These are phyloP conservation scores for Trichacis sp. DNA, from an alignment of 2,888 invertebrate genomes.

Conservation along the genomic window DNA sequence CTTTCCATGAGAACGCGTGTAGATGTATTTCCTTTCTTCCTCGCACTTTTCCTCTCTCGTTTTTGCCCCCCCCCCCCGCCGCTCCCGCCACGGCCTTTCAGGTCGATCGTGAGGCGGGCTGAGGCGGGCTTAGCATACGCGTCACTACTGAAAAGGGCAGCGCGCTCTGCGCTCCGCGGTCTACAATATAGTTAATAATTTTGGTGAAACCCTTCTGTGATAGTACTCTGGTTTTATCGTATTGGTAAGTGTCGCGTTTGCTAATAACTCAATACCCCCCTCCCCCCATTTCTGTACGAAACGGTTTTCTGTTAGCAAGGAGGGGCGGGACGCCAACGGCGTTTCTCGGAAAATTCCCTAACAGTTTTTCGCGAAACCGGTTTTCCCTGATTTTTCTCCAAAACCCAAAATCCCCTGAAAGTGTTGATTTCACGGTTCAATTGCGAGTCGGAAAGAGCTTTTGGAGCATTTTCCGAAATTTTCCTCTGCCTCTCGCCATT, in stretches of 20 bases:
- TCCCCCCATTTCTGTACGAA: too few species aligned
- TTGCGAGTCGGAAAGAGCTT: neutral
- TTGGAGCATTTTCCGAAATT: slow-evolving; percentile 19
- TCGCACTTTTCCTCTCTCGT: slow-evolving; percentile 33
- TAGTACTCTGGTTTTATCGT: slow-evolving; percentile 54
- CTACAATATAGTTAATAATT: slow-evolving; percentile 53
- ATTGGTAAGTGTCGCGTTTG: too few species aligned
- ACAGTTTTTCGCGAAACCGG: slow-evolving; percentile 12
- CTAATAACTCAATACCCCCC: too few species aligned
- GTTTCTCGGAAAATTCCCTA: slow-evolving; percentile 13
- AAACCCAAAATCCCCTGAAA: too few species aligned
- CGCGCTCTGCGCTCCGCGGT: slow-evolving; percentile 62
- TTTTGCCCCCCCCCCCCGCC: slow-evolving; percentile 19
- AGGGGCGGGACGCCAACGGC: too few species aligned
- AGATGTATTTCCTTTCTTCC: slow-evolving; percentile 43
- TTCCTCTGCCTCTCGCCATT: slow-evolving; percentile 56
- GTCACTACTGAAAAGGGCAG: slow-evolving; percentile 66
- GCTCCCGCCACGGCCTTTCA: slow-evolving; percentile 37
- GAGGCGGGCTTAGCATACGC: slow-evolving; percentile 53
- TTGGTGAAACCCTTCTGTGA: slow-evolving; percentile 57
- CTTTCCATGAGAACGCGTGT: slow-evolving; percentile 27
- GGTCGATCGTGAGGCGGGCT: slow-evolving; percentile 43
- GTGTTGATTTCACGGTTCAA: too few species aligned
- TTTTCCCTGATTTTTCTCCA: neutral
- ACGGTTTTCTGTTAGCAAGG: too few species aligned